Base-by-base conservation (phyloP, 2,113 vertebrate genomes). In the Abramis brama region DNA sequence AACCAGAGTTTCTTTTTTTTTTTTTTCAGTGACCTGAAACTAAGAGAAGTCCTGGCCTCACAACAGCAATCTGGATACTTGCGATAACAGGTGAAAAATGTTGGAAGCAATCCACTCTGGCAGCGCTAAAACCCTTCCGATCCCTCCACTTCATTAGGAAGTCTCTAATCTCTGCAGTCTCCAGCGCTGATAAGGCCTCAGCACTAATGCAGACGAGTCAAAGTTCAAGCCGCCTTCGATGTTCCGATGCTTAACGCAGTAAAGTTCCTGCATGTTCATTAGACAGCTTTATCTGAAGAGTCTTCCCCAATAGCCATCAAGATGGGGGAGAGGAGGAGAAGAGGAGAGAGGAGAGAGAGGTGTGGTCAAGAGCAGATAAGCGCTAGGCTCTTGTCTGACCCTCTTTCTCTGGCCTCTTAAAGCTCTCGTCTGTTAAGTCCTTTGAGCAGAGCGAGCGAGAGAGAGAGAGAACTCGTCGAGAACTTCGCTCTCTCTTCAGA, bases 261-360 rank as follows among this genome's bases (percentile, higher is more conserved):
- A 91, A 95, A 95, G 93, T 95, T 96, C 94, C 93, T 96, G 94
- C 94, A 93, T 96, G 94, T 95, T 95, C 94, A 95, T 96, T 95
- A 95, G 94, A 95, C 94, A 94, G 94, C 93, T 95, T 96, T 95
- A 96, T 95, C 95, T 91, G 94, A 85, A 85, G 92, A 93, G 92
- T 94, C 92, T 94, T 92, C 92, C 89, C 94, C 94, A 95, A 95
- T 95, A 95, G 87, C 94, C 93, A 94, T 95, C 94, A 92, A 93
- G 94, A 94, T 93, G 90, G 90, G 86, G 84, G 85, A 90, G 86
- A 91, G 89, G 86, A 79, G 73, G 73, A 90, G 86, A 90, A 71
- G 85, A 85, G 47, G 85, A 87, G 87, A 89, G 88, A 91, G 92
- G 39, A 90, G 89, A n/a, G 86, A 92, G 91, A 90, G 64, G 70